These are phyloP conservation scores for Odontophorus gujanensis DNA, from an alignment of 2,113 vertebrate genomes.

Conservation along the genomic window DNA sequence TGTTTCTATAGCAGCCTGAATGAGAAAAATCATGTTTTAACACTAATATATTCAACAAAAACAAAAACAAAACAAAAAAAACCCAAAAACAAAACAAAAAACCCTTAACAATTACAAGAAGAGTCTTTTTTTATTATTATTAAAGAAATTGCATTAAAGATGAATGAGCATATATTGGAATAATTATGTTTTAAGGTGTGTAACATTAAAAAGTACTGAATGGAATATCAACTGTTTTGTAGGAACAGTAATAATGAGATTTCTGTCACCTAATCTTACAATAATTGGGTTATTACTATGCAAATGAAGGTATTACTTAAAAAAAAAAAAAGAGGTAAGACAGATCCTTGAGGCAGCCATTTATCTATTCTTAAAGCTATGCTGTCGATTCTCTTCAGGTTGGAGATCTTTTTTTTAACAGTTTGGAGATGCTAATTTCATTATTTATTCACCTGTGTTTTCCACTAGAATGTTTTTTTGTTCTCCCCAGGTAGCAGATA, in stretches of 20 bases:
- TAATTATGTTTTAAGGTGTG: constrained; percentile 83
- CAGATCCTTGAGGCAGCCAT: constrained; percentile 76
- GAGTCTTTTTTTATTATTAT: constrained; percentile 69
- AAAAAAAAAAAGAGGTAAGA: constrained; percentile 71
- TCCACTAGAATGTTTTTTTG: constrained; percentile 48
- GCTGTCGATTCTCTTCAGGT: constrained; percentile 68
- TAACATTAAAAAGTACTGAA: constrained; percentile 83
- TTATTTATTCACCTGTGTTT: constrained; percentile 58
- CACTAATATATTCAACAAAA: constrained; percentile 70
- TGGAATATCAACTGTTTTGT: constrained; percentile 83
- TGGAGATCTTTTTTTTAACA: constrained; percentile 70
- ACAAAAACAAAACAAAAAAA: not conserved
- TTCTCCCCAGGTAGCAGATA: constrained; percentile 66
- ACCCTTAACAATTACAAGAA: constrained; percentile 72
- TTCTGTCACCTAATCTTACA: constrained; percentile 84
- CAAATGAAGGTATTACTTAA: constrained; percentile 85
- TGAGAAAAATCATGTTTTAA: constrained; percentile 71
- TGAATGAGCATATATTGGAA: constrained; percentile 81
- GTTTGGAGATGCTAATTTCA: constrained; percentile 71
- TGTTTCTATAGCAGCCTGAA: constrained; percentile 77
- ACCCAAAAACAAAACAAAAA: too few species aligned
- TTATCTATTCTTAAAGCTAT: constrained; percentile 76
- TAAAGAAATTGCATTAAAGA: constrained; percentile 83
- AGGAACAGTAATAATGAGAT: constrained; percentile 84
- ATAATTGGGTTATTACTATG: constrained; percentile 88